These are phyloP conservation scores for Augochlora pura DNA, from an alignment of 1,140 invertebrate genomes.

Conservation along the genomic window DNA sequence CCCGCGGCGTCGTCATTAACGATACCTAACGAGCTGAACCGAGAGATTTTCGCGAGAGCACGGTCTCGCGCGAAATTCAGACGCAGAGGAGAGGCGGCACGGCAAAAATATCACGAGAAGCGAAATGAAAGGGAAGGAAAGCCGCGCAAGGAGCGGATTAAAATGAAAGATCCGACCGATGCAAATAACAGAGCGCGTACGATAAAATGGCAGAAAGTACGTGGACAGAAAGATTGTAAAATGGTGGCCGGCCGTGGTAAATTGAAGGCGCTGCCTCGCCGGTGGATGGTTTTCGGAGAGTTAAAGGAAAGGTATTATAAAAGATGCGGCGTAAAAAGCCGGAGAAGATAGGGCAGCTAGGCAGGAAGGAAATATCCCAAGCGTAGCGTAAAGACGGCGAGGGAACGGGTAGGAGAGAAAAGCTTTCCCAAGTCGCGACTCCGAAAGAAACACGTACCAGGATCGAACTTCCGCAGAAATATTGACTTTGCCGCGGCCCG, in stretches of 20 bases:
- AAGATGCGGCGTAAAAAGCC: background rate
- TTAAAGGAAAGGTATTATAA: background rate
- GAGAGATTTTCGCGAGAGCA: slow-evolving; percentile 30
- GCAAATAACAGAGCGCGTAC: too few species aligned
- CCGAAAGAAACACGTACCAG: slow-evolving; percentile 1
- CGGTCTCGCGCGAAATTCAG: background rate
- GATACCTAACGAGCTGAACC: slow-evolving; percentile 54
- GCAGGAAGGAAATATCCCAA: background rate
- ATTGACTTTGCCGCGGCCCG: slow-evolving; percentile 24
- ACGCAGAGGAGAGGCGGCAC: background rate
- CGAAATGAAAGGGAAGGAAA: background rate
- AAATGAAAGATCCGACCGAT: background rate
- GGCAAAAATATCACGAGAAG: background rate
- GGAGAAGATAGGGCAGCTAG: background rate
- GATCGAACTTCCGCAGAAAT: slow-evolving; percentile 34
- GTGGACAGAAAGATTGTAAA: background rate
- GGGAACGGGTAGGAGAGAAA: background rate
- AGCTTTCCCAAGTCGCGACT: slow-evolving; percentile 27
- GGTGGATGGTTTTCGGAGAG: too few species aligned
- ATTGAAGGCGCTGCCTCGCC: background rate
- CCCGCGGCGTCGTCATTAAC: slow-evolving; percentile 45
- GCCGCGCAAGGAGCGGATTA: background rate
- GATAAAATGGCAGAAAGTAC: background rate
- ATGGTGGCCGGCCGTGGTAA: background rate
- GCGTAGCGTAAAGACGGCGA: background rate